Base-by-base conservation (phyloP, 2,797 vertebrate species). In the Darevskia mixta region DNA sequence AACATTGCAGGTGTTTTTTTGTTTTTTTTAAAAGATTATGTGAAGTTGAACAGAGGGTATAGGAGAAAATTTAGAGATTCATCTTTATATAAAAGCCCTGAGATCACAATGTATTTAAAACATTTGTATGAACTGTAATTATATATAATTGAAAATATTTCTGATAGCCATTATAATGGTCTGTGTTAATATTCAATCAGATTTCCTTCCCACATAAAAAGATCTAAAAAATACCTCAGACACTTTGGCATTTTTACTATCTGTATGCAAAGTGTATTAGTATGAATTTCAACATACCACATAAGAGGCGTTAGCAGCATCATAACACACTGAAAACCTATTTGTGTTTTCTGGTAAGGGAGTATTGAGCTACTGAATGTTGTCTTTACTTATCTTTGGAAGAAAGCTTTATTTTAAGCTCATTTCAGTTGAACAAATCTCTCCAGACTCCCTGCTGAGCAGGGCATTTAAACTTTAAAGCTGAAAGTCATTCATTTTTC, bases 361-460 rank as follows among this genome's bases (percentile, higher is more conserved):
- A 88, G 82, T 85, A 91, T 85, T 89, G 89, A 95, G 93, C 88
- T 94, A 85, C 90, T 86, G 90, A 93, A 94, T 94, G 92, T 93
- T 96, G 95, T 95, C 91, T 95, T 95, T 96, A 94, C 94, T 96
- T 95, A 95, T 96, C 94, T 95, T 95, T 95, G 94, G 94, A 96
- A 93, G 94, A 96, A 97, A 96, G 95, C 92, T 94, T 96, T 96
- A 97, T 96, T 95, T 96, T 96, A 97, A 97, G 88, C 95, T 96
- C 94, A 97, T 96, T 96, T 97, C 94, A 96, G 95, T 87, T 95
- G 95, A 96, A 95, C 94, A 96, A 96, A 97, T 96, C 95, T 96
- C 95, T 95, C 91, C 92, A 92, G 95, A 91, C 90, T 96, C 92
- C 95, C 95, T 89, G 92, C 95, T 95, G 95, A 95, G 95, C 92